Base-by-base conservation (phyloP, 2,797 vertebrate genomes). In the Spheniscus humboldti region DNA sequence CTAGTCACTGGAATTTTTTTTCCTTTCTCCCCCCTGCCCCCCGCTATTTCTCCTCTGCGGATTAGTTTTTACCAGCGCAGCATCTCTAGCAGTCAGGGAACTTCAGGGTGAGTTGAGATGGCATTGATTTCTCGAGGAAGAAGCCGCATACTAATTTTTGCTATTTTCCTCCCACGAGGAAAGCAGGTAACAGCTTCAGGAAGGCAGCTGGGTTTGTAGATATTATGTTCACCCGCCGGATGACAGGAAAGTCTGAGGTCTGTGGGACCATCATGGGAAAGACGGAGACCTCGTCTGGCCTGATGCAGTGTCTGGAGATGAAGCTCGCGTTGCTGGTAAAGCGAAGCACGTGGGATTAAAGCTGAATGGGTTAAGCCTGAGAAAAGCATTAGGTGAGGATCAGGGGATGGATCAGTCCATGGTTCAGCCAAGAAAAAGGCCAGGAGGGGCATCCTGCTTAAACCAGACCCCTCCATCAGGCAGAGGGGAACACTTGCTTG, bases 51-150 rank as follows among this genome's bases (percentile, higher is more conserved):
- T 63, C 76, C 88, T 95, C 63, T 55, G 74, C 76, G 88, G 74
- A 55, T 95, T 92, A 81, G 28, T 71, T 95, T 95, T 96, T 79
- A 95, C 71, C 74, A 79, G 73, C 64, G 71, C 86, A 87, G 77
- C 88, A 69, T 95, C 92, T 93, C 83, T 92, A 85, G 84, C 59
- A 76, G 94, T 43, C 79, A 78, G 71, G 59, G 73, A 97, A 88
- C 96, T 92, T 96, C 90, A 93, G 90, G 93, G 92, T 23, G 47
- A 95, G 83, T 74, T 59, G 83, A 93, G 88, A 88, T 69, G 3
- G 0, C 88, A 94, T 95, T 87, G 96, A 97, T 95, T 96, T 97
- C 74, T 82, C 0, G 0, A 95, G 67, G 77, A 93, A 94, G 80
- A 92, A 48, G 74, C 67, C 0, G 63, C 92, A 95, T 96, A 92